phyloP scores from a whole-genome alignment of 2,888 invertebrate species.

The Xanthorhoe spadicearia region DNA sequence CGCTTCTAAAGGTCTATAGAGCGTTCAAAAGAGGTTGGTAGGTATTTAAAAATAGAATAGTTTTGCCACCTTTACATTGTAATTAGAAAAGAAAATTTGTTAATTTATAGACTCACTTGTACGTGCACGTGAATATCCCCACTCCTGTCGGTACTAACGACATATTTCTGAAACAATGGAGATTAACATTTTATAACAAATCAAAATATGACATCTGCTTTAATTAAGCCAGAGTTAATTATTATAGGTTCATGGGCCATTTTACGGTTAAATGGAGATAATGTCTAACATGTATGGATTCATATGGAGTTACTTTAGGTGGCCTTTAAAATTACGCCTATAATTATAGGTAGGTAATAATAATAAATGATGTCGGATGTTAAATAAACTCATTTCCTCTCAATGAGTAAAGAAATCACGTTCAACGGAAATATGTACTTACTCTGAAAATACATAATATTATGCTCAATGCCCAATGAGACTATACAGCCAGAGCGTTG shows the following conservation, averaged over 20 bases:
- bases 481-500: not conserved
- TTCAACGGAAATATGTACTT: conserved; percentile 10
- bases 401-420: conserved; percentile 3
- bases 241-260: no score
- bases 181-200: conserved; percentile 30
- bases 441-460: conserved; percentile 5
- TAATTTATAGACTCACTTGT: conserved; percentile 83
- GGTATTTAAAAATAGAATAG: conserved; percentile 4
- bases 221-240: no score
- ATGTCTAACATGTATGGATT: not conserved
- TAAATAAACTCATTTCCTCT: conserved; percentile 7
- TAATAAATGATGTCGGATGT: not conserved
- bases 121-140: conserved; percentile 91
- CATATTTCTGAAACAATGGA: conserved; percentile 89
- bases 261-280: not conserved
- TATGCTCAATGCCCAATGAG: not conserved
- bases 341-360: not conserved
- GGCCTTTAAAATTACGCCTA: not conserved
- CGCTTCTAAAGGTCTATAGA: not conserved
- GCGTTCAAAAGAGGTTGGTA: conserved; percentile 14
- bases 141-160: conserved; percentile 89
- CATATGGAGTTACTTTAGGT: not conserved
- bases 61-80: not conserved
- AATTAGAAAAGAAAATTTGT: not conserved
- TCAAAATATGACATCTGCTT: not conserved